Base-by-base conservation (phyloP, 1,140 invertebrate species). In the Pygmarrhopalites habei region DNA sequence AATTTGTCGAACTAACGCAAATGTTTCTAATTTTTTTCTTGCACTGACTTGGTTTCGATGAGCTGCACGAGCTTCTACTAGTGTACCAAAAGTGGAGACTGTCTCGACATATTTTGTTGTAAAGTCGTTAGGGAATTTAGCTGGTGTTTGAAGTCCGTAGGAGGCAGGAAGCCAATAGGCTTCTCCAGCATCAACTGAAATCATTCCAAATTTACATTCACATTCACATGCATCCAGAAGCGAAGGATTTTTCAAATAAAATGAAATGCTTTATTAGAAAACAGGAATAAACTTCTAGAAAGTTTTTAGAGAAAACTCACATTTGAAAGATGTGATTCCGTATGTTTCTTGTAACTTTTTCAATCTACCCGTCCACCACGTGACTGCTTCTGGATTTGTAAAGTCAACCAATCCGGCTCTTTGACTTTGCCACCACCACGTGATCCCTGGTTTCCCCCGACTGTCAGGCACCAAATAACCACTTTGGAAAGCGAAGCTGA, bases 311-410 rank as follows among this genome's bases (percentile, higher is more conserved):
- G 46, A 7, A 15, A 12, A 5, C 4, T 32, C 23, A 73, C 95
- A 95, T 74, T 96, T 96, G 66, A 93, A 91, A 63, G 88, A 86
- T 72, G 90, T 87, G 30, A 97, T 86, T 1, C 83, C 85, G 62
- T 81, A 81, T 1, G 79, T 75, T 0, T 78, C 74, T 64, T 83
- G 74, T 2, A 95, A 66, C 10, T 74, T 74, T 47, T 77, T 75
- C 0, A 95, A 72, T 57, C 86, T 75, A 1, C 72, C 71, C 1
- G 78, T 76, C 80, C 84, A 95, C 92, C 92, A 96, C 15, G 79
- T 71, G 0, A 81, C 82, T 0, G 88, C 88, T 29, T 75, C 76
- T 0, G 81, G 70, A 71, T 91, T 91, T 0, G 88, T 91, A 69
- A 91, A 89, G 72, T 94, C 90, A 3, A 92, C 76, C 26, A 82